A percentile compares a stretch with the other conserved stretches of the same genome.
phyloP scores from a whole-genome alignment of 1,140 invertebrate genomes.

The Eueides isabella region DNA sequence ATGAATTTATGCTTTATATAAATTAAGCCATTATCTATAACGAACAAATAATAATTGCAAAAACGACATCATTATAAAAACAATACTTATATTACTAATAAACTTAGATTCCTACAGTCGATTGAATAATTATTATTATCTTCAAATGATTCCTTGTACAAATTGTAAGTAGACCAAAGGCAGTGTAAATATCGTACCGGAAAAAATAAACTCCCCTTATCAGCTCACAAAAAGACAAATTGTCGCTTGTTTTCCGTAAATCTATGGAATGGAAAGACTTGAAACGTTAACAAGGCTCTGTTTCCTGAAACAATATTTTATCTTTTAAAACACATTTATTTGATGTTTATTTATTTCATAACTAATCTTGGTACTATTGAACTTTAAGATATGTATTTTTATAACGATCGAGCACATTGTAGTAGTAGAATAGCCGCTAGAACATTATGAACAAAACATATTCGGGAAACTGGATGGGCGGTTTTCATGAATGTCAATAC shows the following conservation, averaged over 20 bases:
- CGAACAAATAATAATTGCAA: too few relatives aligned
- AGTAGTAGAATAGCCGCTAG: not conserved
- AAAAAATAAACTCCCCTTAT: constrained; percentile 37
- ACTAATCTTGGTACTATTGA: not conserved
- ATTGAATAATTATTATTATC: not conserved
- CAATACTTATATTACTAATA: too few relatives aligned
- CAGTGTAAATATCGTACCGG: constrained; percentile 28
- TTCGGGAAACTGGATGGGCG: not conserved
- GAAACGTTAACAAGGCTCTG: constrained; percentile 31
- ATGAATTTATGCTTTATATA: too few relatives aligned
- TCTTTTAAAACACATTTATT: constrained; percentile 20
- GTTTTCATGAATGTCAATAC: constrained; percentile 23
- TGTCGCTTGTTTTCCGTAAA: constrained; percentile 36
- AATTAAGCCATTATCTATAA: too few relatives aligned
- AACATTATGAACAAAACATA: constrained; percentile 15
- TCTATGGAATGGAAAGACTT: constrained; percentile 34
- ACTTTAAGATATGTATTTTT: not conserved
- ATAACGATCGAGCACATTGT: not conserved
- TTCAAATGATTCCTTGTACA: not conserved
- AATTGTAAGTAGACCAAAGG: not conserved
- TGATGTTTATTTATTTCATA: constrained; percentile 19
- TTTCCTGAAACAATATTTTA: constrained; percentile 34
- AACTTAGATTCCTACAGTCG: not conserved
- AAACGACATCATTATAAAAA: too few relatives aligned
- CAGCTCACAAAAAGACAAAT: constrained; percentile 33